phyloP scores from a whole-genome alignment of 2,888 invertebrate genomes.

The Lapara coniferarum region DNA sequence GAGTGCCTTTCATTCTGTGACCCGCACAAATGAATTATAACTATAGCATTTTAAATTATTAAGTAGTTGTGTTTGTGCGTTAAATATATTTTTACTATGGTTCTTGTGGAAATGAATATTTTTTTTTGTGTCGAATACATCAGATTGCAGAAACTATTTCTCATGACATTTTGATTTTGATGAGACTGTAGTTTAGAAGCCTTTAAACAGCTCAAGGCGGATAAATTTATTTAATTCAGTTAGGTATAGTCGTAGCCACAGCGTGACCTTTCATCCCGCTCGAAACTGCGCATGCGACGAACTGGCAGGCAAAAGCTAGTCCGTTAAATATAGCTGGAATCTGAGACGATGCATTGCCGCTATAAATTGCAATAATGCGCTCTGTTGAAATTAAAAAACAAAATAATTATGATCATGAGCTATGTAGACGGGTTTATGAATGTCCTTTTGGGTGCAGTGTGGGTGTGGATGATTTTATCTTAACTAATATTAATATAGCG shows the following conservation, averaged over 20 bases:
- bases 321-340: constrained; percentile 71
- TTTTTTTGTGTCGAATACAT: too few species aligned
- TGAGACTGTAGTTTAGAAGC: too few species aligned
- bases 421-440: constrained; percentile 49
- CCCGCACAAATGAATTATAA: constrained; percentile 71
- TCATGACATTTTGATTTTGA: too few species aligned
- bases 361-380: constrained; percentile 71
- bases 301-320: constrained; percentile 28
- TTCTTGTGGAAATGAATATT: too few species aligned
- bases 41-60: neutral
- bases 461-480: constrained; percentile 28
- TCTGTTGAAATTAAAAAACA: constrained; percentile 51
- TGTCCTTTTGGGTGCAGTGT: constrained; percentile 36
- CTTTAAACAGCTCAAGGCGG: neutral
- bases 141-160: too few species aligned
- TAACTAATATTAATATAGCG: constrained; percentile 25
- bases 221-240: neutral
- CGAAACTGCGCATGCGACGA: neutral
- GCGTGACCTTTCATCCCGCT: constrained; percentile 3
- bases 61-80: neutral
- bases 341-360: constrained; percentile 59
- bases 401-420: constrained; percentile 56
- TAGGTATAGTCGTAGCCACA: neutral
- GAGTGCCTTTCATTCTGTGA: constrained; percentile 61
- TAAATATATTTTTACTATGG: neutral